Evolutionary conservation across 1,140 invertebrate species (phyloP).

Genomic region (Gryon sp.): DNA sequence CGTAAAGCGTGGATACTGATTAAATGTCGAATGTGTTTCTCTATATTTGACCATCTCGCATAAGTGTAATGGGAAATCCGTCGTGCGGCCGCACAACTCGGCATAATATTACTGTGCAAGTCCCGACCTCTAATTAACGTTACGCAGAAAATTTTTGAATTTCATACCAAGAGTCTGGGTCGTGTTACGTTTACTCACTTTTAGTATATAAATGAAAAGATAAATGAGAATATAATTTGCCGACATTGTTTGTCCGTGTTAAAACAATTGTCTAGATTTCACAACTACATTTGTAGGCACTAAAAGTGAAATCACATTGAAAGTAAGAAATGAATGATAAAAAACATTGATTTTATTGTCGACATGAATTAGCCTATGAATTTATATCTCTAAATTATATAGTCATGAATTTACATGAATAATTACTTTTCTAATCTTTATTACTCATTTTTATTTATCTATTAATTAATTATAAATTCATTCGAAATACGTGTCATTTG

Average conservation of each 20-base stretch:
- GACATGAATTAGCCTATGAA: too few species aligned
- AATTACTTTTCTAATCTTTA: too few species aligned
- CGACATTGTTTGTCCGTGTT: conserved; percentile 16
- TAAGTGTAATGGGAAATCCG: conserved; percentile 26
- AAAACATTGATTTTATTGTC: too few species aligned
- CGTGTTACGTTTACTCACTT: conserved; percentile 41
- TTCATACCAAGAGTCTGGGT: conserved; percentile 16
- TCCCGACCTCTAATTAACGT: conserved; percentile 44
- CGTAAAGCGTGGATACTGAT: conserved; percentile 38
- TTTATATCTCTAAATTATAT: too few species aligned
- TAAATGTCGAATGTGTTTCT: conserved; percentile 39
- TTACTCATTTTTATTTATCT: too few species aligned
- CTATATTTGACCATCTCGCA: conserved; percentile 11
- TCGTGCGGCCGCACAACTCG: conserved; percentile 42
- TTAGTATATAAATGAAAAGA: conserved; percentile 1
- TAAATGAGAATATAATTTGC: conserved; percentile 44
- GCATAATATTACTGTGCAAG: conserved; percentile 34
- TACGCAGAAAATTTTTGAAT: conserved; percentile 28
- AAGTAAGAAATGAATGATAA: too few species aligned
- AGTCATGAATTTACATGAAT: too few species aligned
- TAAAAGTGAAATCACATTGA: conserved; percentile 33
- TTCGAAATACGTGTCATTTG: too few species aligned
- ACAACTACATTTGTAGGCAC: conserved; percentile 2
- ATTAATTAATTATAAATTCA: too few species aligned
- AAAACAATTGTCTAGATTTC: conserved; percentile 15